A percentile compares a stretch with the other conserved stretches of the same genome.
Evolutionary conservation across 2,888 invertebrate genomes (phyloP).

Genomic region (Ophioninae sp.): DNA sequence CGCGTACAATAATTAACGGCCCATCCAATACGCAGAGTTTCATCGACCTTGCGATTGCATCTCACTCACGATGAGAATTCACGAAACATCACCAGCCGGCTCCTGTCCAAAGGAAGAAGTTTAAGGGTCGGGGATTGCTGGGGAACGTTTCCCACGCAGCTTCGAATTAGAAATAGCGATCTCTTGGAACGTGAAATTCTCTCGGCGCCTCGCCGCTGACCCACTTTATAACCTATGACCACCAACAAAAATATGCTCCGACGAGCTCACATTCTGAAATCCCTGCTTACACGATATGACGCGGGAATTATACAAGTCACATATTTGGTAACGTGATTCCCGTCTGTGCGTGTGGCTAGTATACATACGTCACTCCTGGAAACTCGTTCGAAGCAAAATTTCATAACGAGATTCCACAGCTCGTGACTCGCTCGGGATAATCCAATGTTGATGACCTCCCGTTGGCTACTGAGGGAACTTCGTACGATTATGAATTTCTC

Average conservation of each 20-base stretch:
- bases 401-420: constrained; percentile 50
- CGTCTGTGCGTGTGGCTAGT: neutral
- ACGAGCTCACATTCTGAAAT: neutral
- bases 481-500: neutral
- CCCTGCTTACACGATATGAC: neutral
- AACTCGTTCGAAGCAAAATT: constrained; percentile 55
- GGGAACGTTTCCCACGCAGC: neutral
- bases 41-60: constrained; percentile 32
- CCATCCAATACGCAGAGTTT: constrained; percentile 8
- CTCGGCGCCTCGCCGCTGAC: neutral
- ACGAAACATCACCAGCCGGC: constrained; percentile 48
- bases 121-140: neutral
- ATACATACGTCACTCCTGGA: neutral
- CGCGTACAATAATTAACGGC: constrained; percentile 64
- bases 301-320: neutral
- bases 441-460: neutral
- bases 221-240: neutral
- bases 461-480: neutral
- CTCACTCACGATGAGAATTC: constrained; percentile 29
- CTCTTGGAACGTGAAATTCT: constrained; percentile 31
- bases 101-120: constrained; percentile 5
- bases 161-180: constrained; percentile 49
- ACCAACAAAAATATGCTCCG: constrained; percentile 28
- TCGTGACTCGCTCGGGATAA: neutral
- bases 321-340: neutral